Evolutionary conservation across 2,888 invertebrate genomes (phyloP).

Genomic region (Dendrolimus houi): DNA sequence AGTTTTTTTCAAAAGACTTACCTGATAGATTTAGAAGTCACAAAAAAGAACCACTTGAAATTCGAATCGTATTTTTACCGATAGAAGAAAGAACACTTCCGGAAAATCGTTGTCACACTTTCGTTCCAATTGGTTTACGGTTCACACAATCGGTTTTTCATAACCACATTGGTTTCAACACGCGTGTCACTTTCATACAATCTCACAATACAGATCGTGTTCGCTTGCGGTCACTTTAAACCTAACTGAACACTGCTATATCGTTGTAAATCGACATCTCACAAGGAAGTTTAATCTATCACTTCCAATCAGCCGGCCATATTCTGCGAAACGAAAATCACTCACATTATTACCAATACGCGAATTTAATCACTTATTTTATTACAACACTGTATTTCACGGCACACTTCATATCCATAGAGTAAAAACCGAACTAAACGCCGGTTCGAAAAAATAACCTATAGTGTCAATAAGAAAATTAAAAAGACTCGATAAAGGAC

Average conservation of each 20-base stretch:
- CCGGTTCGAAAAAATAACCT: constrained; percentile 11
- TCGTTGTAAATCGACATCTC: constrained; percentile 56
- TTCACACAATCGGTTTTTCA: constrained; percentile 50
- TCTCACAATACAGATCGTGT: constrained; percentile 54
- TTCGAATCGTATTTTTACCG: constrained; percentile 5
- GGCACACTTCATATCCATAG: constrained; percentile 32
- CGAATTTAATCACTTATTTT: constrained; percentile 18
- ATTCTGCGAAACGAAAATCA: constrained; percentile 60
- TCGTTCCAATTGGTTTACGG: constrained; percentile 19
- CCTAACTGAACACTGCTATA: constrained; percentile 56
- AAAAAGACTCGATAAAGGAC: constrained; percentile 27
- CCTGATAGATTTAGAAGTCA: background rate
- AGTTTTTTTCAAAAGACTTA: background rate
- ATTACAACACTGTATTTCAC: constrained; percentile 20
- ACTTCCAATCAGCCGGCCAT: constrained; percentile 45
- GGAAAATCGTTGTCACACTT: constrained; percentile 32
- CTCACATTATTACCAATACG: constrained; percentile 36
- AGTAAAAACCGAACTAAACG: constrained; percentile 14
- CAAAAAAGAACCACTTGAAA: background rate
- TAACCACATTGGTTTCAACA: constrained; percentile 63
- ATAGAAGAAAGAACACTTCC: constrained; percentile 12
- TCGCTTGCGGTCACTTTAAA: constrained; percentile 70
- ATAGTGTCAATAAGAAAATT: constrained; percentile 24
- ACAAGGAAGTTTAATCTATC: constrained; percentile 62
- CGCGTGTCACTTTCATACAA: constrained; percentile 65